phyloP scores from a whole-genome alignment of 2,888 invertebrate genomes.

The Caprella mutica region DNA sequence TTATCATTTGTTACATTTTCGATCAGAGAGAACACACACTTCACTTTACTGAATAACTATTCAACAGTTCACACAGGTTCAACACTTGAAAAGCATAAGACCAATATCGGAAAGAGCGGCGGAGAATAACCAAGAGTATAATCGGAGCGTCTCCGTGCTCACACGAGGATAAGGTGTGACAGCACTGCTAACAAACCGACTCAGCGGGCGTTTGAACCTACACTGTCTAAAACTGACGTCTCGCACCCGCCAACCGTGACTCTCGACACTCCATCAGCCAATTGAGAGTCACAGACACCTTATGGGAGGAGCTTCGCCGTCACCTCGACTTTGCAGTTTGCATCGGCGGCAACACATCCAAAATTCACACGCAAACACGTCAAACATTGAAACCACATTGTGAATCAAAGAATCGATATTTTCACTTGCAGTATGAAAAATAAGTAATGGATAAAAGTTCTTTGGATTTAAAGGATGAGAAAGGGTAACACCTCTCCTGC shows the following conservation, averaged over 20 bases:
- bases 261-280: too few relatives aligned
- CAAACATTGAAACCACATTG: conserved; percentile 14
- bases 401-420: neutral
- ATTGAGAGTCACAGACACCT: neutral
- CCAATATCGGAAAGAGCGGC: neutral
- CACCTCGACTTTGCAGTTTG: neutral
- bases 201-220: conserved; percentile 6
- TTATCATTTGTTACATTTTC: too few relatives aligned
- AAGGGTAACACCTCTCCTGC: too few relatives aligned
- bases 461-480: too few relatives aligned
- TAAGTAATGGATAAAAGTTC: too few relatives aligned
- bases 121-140: neutral
- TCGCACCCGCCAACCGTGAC: too few relatives aligned
- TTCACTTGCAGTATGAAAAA: too few relatives aligned
- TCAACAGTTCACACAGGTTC: neutral
- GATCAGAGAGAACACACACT: too few relatives aligned
- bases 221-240: neutral
- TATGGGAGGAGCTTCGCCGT: neutral
- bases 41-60: neutral
- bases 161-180: neutral
- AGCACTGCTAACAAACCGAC: conserved; percentile 4
- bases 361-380: conserved; percentile 9
- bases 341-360: conserved; percentile 8
- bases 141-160: neutral
- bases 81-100: neutral